Evolutionary conservation across 1,140 invertebrate species (phyloP).

Genomic region (Battus philenor): DNA sequence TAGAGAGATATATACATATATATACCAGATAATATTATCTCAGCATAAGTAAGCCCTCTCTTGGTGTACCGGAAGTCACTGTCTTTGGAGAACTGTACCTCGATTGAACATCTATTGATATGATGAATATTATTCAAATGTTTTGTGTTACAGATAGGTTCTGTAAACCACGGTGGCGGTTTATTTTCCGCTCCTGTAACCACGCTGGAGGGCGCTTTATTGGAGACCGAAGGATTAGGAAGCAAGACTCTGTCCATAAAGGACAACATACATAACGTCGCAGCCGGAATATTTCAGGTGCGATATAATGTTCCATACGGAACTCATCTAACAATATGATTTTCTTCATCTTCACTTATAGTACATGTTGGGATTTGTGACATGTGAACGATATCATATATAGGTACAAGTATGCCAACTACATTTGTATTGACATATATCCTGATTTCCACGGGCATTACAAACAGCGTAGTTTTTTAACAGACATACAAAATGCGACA

Average conservation of each 20-base stretch:
- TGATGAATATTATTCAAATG: not conserved
- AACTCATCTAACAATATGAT: no score
- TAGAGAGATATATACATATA: no score
- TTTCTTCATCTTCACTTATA: no score
- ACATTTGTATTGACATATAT: no score
- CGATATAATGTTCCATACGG: no score
- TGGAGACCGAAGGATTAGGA: slow-evolving; percentile 51
- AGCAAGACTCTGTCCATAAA: slow-evolving; percentile 60
- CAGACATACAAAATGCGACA: no score
- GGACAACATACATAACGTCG: slow-evolving; percentile 62
- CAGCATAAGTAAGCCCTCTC: not conserved
- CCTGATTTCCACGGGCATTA: no score
- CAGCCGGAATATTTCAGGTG: slow-evolving; percentile 68
- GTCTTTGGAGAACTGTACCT: not conserved
- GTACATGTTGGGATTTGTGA: no score
- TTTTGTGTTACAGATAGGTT: slow-evolving; percentile 25
- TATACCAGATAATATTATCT: no score
- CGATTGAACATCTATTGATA: not conserved
- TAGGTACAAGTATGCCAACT: no score
- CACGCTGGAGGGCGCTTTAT: slow-evolving; percentile 38
- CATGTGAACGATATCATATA: no score
- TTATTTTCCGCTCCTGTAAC: slow-evolving; percentile 37
- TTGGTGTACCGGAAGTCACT: not conserved
- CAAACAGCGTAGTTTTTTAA: no score
- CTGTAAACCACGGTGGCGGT: slow-evolving; percentile 27